Evolutionary conservation across 2,113 vertebrate species (phyloP), one percentile per base, ranked within the genome.

Genomic region (Acrocephalus kingi): DNA sequence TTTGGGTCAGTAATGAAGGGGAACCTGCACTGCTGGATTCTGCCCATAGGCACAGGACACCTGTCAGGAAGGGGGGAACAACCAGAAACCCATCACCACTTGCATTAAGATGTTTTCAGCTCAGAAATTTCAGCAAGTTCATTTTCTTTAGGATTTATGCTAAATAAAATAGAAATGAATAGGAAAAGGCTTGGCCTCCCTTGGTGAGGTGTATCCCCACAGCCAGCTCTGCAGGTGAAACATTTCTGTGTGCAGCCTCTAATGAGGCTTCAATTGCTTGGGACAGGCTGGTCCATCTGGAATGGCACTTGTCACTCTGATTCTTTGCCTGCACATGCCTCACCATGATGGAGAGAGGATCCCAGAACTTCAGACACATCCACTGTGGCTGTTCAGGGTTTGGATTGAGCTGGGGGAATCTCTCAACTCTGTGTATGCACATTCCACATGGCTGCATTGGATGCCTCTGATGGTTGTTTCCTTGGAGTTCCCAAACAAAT

Each of bases 381-480:
- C 13, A 0, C 28, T 46, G 58, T 25, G 51, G 37, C 39, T 77
- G 37, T 6, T 77, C 0, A 46, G 49, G 19, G 5, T 54, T 61
- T 62, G 63, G 66, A n/a, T 3, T 51, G 41, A 61, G 41, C 3
- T 66, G 31, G 58, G 4, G 30, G 55, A 68, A 51, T 25, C 58
- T 58, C 58, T 62, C 5, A 14, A 0, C 46, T 39, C 0, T 1
- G 4, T 45, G 37, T 23, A 2, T 20, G 2, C 8, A 7, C 22
- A 12, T 54, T 52, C n/a, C 69, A 13, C 9, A 0, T 33, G 1
- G 56, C 66, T 56, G 69, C 37, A 5, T 24, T 48, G 15, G 22
- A 5, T 63, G 56, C 56, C 52, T 52, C 66, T 27, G 27, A 28
- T n/a, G 39, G 16, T 62, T 25, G 41, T 49, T 79, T 61, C 63